Conservation (phyloP, 2,888 invertebrate species). For the Petrophora chlorosata region DNA sequence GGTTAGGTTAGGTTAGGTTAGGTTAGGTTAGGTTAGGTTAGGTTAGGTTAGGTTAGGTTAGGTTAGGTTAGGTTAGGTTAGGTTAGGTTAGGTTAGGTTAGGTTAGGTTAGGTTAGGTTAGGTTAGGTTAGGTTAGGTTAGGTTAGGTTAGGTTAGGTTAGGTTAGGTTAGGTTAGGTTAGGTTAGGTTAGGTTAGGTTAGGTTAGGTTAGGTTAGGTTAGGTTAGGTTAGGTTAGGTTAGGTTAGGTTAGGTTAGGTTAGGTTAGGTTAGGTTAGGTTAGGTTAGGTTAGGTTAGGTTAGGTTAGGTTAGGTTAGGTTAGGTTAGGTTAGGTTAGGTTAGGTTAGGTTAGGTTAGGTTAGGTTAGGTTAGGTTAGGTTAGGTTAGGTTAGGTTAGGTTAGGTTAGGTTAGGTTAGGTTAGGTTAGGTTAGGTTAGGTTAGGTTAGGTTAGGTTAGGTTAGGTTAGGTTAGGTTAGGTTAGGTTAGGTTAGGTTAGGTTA, state of each 20-base stretch:
- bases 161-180: slow-evolving; percentile 11
- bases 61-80: slow-evolving; percentile 10
- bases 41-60: slow-evolving; percentile 9
- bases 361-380: slow-evolving; percentile 19
- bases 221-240: slow-evolving; percentile 7
- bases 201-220: slow-evolving; percentile 9
- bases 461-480: slow-evolving; percentile 7
- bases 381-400: slow-evolving; percentile 8
- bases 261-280: slow-evolving; percentile 8
- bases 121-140: slow-evolving; percentile 9
- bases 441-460: slow-evolving; percentile 7
- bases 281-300: slow-evolving; percentile 7
- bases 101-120: slow-evolving; percentile 18
- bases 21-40: slow-evolving; percentile 10
- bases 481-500: slow-evolving; percentile 7
- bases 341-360: slow-evolving; percentile 8
- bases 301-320: slow-evolving; percentile 7
- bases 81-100: slow-evolving; percentile 15
- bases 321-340: slow-evolving; percentile 7
- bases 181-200: slow-evolving; percentile 16
- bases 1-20: slow-evolving; percentile 10
- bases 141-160: slow-evolving; percentile 6
- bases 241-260: slow-evolving; percentile 9
- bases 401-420: slow-evolving; percentile 7
- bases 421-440: slow-evolving; percentile 9